Evolutionary conservation across 2,888 invertebrate species (phyloP), one percentile per base, ranked within the genome.

Genomic region (Odontothrips loti): DNA sequence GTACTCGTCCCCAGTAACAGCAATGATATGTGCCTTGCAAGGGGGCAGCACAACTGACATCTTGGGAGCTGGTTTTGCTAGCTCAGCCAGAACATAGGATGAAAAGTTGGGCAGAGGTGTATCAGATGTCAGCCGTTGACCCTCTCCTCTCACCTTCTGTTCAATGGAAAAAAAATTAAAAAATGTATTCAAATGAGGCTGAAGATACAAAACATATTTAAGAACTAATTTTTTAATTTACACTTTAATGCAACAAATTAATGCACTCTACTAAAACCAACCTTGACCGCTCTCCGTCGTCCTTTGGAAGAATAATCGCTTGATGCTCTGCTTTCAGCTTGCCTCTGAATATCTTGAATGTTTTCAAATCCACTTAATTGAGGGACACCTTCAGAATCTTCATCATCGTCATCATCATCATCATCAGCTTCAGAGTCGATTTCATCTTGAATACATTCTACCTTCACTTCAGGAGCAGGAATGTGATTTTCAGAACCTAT

Each of bases 71-170:
- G 68, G 68, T 27, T 75, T 75, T 12, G 27, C 23, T 75, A 75
- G 12, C 9, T 75, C 68, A 23, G 23, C 68, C 27, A 75, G 68
- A 11, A 75, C 68, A 75, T 75, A 75, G 0, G 68, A 75, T 23
- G 68, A 75, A 75, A 75, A 75, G 68, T 75, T 27, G 10, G 68
- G 68, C 27, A 75, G 27, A 9, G 68, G 68, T 23, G 68, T 75
- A 27, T 75, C 68, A 27, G 68, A 75, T 23, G 68, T 75, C 27
- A 75, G 27, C 9, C 68, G 68, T 27, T 75, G 68, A 12, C 68
- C 68, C 27, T 75, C 68, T 9, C 12, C 68, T 75, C 68, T 75
- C 23, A 8, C 23, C 23, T 75, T 75, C 68, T 75, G 17, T 58
- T 58, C 6, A 58, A 20, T 15, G 17, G n/a, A 58, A 58, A 6